A percentile compares a stretch with the other conserved stretches of the same genome.
Conservation (phyloP, 2,797 vertebrate species). For the Molothrus ater region DNA sequence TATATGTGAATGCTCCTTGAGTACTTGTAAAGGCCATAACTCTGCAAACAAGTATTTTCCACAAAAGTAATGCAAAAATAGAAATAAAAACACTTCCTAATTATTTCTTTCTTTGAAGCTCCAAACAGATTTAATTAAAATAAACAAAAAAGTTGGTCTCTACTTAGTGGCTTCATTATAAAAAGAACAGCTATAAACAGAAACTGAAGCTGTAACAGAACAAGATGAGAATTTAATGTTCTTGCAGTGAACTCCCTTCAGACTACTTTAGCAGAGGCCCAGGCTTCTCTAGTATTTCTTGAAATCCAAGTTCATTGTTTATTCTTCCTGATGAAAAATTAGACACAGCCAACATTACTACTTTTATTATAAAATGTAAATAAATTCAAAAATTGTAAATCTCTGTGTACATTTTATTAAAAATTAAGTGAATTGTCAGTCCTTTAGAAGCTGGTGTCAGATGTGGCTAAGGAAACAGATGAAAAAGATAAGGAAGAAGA, state of each 20-base stretch:
- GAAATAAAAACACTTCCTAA: constrained; percentile 10
- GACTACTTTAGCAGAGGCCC: neutral
- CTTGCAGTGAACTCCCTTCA: neutral
- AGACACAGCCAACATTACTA: neutral
- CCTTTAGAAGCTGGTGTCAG: constrained; percentile 24
- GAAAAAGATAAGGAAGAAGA: constrained; percentile 4
- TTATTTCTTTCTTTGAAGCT: neutral
- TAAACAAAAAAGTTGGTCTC: neutral
- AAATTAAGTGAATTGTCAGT: constrained; percentile 16
- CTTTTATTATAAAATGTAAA: constrained; percentile 74
- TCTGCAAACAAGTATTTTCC: neutral
- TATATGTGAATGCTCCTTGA: neutral
- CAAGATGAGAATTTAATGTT: neutral
- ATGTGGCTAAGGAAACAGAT: neutral
- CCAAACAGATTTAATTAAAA: constrained; percentile 41
- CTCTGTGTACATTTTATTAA: constrained; percentile 38
- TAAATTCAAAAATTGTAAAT: constrained; percentile 58
- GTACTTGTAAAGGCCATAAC: neutral
- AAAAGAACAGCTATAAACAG: neutral
- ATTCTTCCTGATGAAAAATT: neutral
- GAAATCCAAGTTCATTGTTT: neutral
- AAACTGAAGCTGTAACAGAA: neutral
- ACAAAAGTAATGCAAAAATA: neutral
- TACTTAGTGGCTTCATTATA: neutral
- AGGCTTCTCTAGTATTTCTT: neutral